Conservation (phyloP, 2,113 vertebrate genomes). For the Ailurus styani region DNA sequence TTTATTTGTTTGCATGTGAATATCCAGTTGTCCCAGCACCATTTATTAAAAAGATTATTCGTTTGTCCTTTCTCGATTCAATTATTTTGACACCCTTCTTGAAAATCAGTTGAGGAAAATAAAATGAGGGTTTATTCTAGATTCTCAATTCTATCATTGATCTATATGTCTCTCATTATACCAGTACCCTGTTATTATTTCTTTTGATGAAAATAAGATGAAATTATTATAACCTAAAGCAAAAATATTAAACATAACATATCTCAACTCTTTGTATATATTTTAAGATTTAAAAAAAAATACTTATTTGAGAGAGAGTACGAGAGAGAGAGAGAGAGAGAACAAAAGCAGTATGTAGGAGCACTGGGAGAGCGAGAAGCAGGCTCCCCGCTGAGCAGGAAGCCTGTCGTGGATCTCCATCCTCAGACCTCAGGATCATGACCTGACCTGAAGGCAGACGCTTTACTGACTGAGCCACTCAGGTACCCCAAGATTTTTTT, state of each 20-base stretch:
- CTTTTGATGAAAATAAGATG: too few species aligned
- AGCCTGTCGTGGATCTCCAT: accelerated
- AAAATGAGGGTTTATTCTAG: neutral
- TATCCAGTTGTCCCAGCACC: neutral
- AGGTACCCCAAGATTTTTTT: neutral
- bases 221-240: too few species aligned
- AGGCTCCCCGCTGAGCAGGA: neutral
- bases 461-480: neutral
- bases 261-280: too few species aligned
- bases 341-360: too few species aligned
- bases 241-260: too few species aligned
- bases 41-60: neutral
- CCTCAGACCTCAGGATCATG: neutral
- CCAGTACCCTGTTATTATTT: too few species aligned
- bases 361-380: neutral
- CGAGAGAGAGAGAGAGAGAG: too few species aligned
- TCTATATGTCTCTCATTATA: too few species aligned
- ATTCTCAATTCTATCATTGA: too few species aligned
- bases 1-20: neutral
- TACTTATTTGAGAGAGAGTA: too few species aligned
- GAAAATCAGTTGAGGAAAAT: neutral
- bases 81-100: neutral
- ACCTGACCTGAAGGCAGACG: neutral
- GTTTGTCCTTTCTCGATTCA: neutral
- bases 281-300: too few species aligned